These are phyloP conservation scores for Argentina silus DNA, from an alignment of 2,797 vertebrate genomes.

Conservation along the genomic window DNA sequence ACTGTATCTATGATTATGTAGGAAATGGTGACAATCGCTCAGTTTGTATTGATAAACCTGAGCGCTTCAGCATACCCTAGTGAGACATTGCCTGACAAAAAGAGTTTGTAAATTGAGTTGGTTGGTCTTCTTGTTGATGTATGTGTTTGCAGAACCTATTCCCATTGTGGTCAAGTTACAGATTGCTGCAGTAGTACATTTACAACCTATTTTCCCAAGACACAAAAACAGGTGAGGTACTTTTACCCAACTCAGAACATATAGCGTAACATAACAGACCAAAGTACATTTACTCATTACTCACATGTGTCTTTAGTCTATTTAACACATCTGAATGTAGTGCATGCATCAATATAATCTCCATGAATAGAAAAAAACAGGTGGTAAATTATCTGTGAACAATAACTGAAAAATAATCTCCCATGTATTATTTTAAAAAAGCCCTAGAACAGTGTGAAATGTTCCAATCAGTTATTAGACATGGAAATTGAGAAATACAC, in stretches of 20 bases:
- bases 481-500: no score
- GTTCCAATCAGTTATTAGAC: neutral
- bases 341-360: neutral
- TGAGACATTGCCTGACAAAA: neutral
- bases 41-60: slow-evolving; percentile 44
- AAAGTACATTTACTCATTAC: no score
- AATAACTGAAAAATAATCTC: neutral
- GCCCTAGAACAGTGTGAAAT: neutral
- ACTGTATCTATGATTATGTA: slow-evolving; percentile 58
- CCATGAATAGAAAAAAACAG: neutral
- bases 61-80: slow-evolving; percentile 16
- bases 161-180: neutral
- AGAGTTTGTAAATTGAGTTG: neutral
- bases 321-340: neutral
- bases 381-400: neutral
- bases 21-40: slow-evolving; percentile 44
- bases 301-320: neutral
- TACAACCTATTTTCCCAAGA: neutral
- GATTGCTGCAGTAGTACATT: neutral
- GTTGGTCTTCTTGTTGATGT: no score
- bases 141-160: no score
- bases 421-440: neutral
- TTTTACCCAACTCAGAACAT: neutral
- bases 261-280: neutral
- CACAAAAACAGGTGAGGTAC: neutral